Percentiles rank a stretch among this genome's conserved stretches.
These are phyloP conservation scores for Pygoscelis antarcticus DNA, from an alignment of 2,113 vertebrate genomes.

Conservation along the genomic window DNA sequence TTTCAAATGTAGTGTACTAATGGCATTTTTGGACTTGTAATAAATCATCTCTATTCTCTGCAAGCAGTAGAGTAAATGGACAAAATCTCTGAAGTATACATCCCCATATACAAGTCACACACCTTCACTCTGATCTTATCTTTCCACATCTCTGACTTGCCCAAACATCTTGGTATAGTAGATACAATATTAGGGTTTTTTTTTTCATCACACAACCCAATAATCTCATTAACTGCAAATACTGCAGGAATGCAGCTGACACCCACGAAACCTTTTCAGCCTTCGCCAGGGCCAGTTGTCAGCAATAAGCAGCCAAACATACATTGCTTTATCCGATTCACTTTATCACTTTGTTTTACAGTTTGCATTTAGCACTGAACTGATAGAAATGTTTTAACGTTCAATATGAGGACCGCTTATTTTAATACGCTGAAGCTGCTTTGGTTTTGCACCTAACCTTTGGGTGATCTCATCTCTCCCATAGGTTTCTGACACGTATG, in stretches of 20 bases:
- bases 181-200: neutral
- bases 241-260: neutral
- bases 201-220: neutral
- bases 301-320: neutral
- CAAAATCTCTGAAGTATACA: neutral
- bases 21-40: neutral
- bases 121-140: neutral
- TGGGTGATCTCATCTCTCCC: neutral
- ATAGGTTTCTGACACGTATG: neutral
- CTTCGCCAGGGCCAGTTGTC: neutral
- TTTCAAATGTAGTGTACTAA: conserved; percentile 2
- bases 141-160: neutral
- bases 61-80: neutral
- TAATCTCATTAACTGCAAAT: neutral
- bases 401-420: neutral
- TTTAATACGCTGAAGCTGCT: neutral
- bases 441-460: neutral
- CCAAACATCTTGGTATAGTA: neutral
- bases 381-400: neutral
- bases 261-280: neutral
- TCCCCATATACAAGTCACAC: neutral
- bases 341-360: neutral
- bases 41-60: neutral
- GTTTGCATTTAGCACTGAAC: neutral
- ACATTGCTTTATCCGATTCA: neutral